phyloP scores from a whole-genome alignment of 2,797 vertebrate species.

The Monodelphis domestica region DNA sequence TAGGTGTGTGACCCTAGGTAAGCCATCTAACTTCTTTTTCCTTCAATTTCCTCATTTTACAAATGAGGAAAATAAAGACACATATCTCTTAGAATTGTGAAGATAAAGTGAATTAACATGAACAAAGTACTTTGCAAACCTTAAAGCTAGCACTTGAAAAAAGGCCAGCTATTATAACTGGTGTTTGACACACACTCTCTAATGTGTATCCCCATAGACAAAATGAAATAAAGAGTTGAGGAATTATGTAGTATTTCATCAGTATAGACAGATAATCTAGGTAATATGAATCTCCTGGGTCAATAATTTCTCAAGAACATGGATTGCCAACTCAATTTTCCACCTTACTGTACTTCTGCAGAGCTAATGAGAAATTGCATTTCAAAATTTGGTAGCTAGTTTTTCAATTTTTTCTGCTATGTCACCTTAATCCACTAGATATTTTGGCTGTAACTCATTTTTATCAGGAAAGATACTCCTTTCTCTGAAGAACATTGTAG shows the following conservation, averaged over 20 bases:
- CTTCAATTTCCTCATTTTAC: not conserved
- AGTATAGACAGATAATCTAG: slow-evolving; percentile 27
- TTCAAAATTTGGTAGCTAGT: not conserved
- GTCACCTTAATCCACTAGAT: not conserved
- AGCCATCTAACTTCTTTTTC: no score
- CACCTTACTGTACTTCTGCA: not conserved
- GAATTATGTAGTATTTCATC: slow-evolving; percentile 23
- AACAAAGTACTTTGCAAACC: not conserved
- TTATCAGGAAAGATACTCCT: not conserved
- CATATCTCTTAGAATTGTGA: not conserved
- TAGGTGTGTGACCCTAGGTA: not conserved
- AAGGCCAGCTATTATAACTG: not conserved
- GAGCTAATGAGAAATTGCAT: not conserved
- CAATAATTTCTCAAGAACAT: slow-evolving; percentile 44
- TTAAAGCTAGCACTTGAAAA: not conserved
- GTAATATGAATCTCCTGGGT: slow-evolving; percentile 49
- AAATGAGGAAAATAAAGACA: not conserved
- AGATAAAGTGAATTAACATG: not conserved
- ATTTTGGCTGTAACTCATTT: not conserved
- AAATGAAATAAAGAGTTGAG: slow-evolving; percentile 39
- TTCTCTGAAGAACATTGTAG: not conserved
- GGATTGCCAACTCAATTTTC: slow-evolving; percentile 38
- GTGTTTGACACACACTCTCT: slow-evolving; percentile 27
- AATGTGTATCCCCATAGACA: slow-evolving; percentile 16
- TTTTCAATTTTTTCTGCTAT: not conserved